Base-by-base conservation (phyloP, 2,888 invertebrate species). In the Ditylenchus weischeri region DNA sequence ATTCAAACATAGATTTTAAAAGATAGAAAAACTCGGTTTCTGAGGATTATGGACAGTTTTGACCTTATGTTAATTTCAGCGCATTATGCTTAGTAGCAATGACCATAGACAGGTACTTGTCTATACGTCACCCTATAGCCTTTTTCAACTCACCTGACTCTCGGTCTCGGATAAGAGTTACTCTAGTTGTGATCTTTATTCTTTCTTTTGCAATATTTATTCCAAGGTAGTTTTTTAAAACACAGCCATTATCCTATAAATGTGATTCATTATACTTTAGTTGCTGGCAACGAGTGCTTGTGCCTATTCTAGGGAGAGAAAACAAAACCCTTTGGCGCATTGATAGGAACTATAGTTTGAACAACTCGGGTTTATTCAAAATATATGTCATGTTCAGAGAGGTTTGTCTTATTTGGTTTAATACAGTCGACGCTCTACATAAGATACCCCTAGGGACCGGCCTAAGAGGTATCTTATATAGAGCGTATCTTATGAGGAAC, bases 61-160 rank as follows among this genome's bases (percentile, higher is more conserved):
- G 0, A 54, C 2, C 21, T 13, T 4, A 1, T 43, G 8, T 29
- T 57, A 18, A 13, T 72, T 77, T 68, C 47, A 69, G 67, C 49
- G 85, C 85, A 19, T 84, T 86, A 69, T 84, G 85, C 69, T 85
- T 86, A 13, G 85, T 86, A 6, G 85, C 85, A 43, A 84, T 86
- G 69, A 86, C 86, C 5, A 83, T 85, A 23, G 86, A 86, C 74
- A 78, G 86, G 38, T 86, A 85, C 75, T 80, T 85, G 35, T 85
- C 85, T 0, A 84, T 86, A 18, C 85, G 85, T 69, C 81, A 79
- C 66, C 80, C 80, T 1, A 78, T 80, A 57, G 71, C 71, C 10
- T 79, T 79, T 65, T 78, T 74, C 72, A 77, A 77, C 60, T 70
- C 77, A 21, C 68, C 72, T 35, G 79, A 85, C 75, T 84, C 84